Percentiles rank a stretch among this genome's conserved stretches.
phyloP scores from a whole-genome alignment of 1,140 invertebrate species.

The Drosophila kohkoa region DNA sequence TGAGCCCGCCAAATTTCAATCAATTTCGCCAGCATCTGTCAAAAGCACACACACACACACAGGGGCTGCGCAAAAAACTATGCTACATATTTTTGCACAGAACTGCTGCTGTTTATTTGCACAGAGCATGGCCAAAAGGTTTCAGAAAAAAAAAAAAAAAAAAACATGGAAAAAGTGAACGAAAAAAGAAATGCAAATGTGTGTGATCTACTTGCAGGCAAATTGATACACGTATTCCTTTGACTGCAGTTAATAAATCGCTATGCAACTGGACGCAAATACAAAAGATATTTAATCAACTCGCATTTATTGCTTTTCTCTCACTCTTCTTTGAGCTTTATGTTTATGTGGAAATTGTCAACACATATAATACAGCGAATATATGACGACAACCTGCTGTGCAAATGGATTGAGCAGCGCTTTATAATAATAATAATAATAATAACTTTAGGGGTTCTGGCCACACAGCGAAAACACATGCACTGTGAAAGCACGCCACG shows the following conservation, averaged over 20 bases:
- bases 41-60: conserved; percentile 10
- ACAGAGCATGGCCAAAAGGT: conserved; percentile 44
- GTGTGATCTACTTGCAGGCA: conserved; percentile 6
- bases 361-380: neutral
- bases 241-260: conserved; percentile 12
- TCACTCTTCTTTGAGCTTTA: too few species aligned
- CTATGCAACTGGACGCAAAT: neutral
- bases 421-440: neutral
- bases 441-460: neutral
- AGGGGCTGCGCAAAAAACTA: conserved; percentile 10
- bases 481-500: neutral
- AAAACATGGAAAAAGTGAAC: neutral
- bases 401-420: neutral
- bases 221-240: neutral
- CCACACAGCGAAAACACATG: neutral
- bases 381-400: neutral
- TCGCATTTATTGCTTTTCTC: neutral
- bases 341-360: neutral
- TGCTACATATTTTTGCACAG: conserved; percentile 29
- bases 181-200: neutral
- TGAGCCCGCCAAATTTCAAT: conserved; percentile 32
- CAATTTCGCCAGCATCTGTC: conserved; percentile 36
- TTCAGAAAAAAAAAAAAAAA: neutral
- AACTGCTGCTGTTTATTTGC: conserved; percentile 46
- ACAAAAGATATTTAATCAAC: conserved; percentile 10